Conservation (phyloP, 2,113 vertebrate species). For the Carassius auratus region DNA sequence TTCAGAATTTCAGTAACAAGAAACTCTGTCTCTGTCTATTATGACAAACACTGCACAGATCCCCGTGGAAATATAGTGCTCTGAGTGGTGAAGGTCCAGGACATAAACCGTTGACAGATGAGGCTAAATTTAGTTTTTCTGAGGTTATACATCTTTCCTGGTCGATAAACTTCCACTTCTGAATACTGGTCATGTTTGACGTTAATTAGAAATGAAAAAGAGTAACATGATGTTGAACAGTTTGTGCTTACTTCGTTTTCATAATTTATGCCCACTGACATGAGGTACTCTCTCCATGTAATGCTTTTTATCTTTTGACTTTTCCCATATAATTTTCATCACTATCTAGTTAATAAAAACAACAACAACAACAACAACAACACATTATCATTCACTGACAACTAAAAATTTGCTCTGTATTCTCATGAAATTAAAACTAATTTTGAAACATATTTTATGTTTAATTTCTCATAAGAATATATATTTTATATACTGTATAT, state of each 20-base stretch:
- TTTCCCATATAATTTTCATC: too few relatives aligned
- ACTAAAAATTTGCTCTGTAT: too few relatives aligned
- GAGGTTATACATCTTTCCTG: constrained; percentile 63
- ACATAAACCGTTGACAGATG: constrained; percentile 66
- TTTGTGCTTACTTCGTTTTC: neutral
- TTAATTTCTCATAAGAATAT: too few relatives aligned
- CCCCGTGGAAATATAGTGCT: constrained; percentile 77
- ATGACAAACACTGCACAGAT: constrained; percentile 38
- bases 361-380: too few relatives aligned
- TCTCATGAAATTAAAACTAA: too few relatives aligned
- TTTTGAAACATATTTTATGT: too few relatives aligned
- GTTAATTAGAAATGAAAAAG: constrained; percentile 57
- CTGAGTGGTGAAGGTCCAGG: constrained; percentile 76
- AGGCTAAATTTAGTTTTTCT: constrained; percentile 66
- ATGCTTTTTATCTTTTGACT: too few relatives aligned
- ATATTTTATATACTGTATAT: too few relatives aligned
- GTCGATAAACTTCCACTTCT: constrained; percentile 67
- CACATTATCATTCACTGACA: too few relatives aligned
- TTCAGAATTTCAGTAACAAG: constrained; percentile 58
- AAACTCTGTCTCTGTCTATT: constrained; percentile 8
- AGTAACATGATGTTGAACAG: neutral
- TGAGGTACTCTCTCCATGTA: neutral
- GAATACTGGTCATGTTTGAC: constrained; percentile 63
- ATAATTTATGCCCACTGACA: neutral
- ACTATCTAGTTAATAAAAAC: too few relatives aligned